These are phyloP conservation scores for Lepilemur septentrionalis DNA, from an alignment of 2,797 vertebrate species.

Conservation along the genomic window DNA sequence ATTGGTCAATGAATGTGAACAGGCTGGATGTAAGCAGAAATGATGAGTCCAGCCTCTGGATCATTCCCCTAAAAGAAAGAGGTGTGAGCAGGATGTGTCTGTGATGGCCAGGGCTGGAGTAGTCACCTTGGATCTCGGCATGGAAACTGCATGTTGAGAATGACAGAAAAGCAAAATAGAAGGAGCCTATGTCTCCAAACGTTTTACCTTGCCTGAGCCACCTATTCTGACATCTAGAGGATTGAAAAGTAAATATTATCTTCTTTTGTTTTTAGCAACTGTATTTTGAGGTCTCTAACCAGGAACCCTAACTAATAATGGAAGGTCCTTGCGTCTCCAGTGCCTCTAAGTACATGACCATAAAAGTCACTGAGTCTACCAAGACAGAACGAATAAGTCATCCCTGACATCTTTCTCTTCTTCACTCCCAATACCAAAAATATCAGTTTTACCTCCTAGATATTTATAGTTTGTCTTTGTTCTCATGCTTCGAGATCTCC, in stretches of 20 bases:
- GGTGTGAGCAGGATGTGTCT: fast-evolving
- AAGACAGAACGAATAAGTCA: background rate
- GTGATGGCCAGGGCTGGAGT: background rate
- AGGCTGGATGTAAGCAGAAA: background rate
- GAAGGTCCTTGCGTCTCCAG: background rate
- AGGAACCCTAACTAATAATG: background rate
- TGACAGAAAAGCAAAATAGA: background rate
- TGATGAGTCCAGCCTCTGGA: background rate
- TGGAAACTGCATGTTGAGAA: background rate
- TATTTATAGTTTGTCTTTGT: background rate
- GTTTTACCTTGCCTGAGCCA: background rate
- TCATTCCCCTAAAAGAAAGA: background rate
- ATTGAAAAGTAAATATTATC: background rate
- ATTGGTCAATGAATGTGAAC: background rate
- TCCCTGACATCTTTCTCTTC: background rate
- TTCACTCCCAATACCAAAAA: background rate
- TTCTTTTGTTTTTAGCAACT: background rate
- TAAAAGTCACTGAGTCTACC: background rate
- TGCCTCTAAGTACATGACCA: background rate
- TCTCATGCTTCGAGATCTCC: background rate
- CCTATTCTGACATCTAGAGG: background rate
- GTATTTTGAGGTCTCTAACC: background rate
- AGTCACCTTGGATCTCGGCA: background rate
- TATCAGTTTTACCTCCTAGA: background rate
- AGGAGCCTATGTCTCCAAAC: background rate